Evolutionary conservation across 2,888 invertebrate genomes (phyloP).

Genomic region (Hirtodrosophila trivittata): DNA sequence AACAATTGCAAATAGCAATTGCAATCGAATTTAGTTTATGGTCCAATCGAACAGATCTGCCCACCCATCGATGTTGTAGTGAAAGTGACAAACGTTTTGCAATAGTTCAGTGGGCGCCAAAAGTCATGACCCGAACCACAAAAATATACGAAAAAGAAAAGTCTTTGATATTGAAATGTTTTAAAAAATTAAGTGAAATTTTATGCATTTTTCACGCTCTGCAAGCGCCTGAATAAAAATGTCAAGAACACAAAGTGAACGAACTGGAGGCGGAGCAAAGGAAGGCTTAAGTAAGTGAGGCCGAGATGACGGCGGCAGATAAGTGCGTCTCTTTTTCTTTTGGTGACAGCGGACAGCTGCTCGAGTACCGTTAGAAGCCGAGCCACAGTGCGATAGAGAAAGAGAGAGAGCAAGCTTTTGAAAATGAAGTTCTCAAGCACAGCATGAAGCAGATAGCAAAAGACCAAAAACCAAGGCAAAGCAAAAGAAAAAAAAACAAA

Average conservation of each 20-base stretch:
- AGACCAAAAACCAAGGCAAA: conserved; percentile 24
- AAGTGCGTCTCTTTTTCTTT: conserved; percentile 63
- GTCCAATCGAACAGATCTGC: conserved; percentile 24
- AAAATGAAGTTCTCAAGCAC: conserved; percentile 67
- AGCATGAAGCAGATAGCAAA: conserved; percentile 17
- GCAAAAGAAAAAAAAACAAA: conserved; percentile 28
- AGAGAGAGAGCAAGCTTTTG: conserved; percentile 34
- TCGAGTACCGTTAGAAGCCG: conserved; percentile 25
- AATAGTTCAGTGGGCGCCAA: conserved; percentile 60
- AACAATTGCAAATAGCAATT: conserved; percentile 32
- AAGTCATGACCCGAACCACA: conserved; percentile 51
- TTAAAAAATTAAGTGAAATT: conserved; percentile 79
- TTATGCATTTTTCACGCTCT: conserved; percentile 79
- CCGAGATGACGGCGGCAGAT: conserved; percentile 59
- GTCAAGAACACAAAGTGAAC: conserved; percentile 66
- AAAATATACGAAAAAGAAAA: conserved; percentile 16
- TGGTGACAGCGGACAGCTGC: conserved; percentile 70
- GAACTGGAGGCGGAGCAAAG: not conserved
- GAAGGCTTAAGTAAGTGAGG: not conserved
- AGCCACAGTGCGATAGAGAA: conserved; percentile 3
- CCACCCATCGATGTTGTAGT: not conserved
- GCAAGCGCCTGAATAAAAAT: conserved; percentile 77
- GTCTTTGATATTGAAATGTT: conserved; percentile 67
- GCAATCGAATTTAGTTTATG: conserved; percentile 62
- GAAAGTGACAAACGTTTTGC: conserved; percentile 67